Evolutionary conservation across 2,888 invertebrate species (phyloP).

Genomic region (Sphaeridia pumilis): DNA sequence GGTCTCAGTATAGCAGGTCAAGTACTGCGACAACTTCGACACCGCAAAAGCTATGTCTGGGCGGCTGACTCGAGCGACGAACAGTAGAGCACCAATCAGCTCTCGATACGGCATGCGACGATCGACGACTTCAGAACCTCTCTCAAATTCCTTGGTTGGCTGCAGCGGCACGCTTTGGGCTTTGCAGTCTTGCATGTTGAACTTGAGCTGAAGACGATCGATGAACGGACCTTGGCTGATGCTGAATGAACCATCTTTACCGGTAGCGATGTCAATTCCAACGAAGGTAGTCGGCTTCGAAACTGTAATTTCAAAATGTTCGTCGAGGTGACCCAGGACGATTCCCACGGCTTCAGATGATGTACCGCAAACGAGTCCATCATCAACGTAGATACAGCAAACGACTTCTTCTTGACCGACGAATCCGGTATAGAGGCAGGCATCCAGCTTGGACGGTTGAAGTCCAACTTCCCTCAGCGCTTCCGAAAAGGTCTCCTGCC

Average conservation of each 20-base stretch:
- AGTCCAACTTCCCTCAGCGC: constrained; percentile 15
- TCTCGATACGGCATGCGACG: constrained; percentile 28
- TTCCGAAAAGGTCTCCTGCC: constrained; percentile 21
- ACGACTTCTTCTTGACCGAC: neutral
- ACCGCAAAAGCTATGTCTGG: constrained; percentile 30
- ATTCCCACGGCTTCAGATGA: neutral
- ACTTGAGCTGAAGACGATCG: too few species aligned
- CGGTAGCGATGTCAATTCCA: constrained; percentile 8
- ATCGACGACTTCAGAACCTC: too few species aligned
- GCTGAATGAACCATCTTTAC: too few species aligned
- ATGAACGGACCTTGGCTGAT: too few species aligned
- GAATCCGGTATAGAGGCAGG: constrained; percentile 9
- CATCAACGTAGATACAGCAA: constrained; percentile 16
- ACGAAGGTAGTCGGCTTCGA: constrained; percentile 9
- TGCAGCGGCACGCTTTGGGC: too few species aligned
- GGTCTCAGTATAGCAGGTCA: constrained; percentile 14
- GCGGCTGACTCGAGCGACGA: constrained; percentile 23
- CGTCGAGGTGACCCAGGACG: constrained; percentile 1
- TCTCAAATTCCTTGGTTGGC: too few species aligned
- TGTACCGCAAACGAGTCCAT: constrained; percentile 11
- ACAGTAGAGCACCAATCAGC: constrained; percentile 26
- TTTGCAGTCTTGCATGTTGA: too few species aligned
- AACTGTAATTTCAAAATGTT: constrained; percentile 9
- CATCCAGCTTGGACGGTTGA: constrained; percentile 7
- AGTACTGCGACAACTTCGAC: constrained; percentile 25